Evolutionary conservation across 2,113 vertebrate species (phyloP), one percentile per base, ranked within the genome.

Genomic region (Rhegmatorhina hoffmannsi): DNA sequence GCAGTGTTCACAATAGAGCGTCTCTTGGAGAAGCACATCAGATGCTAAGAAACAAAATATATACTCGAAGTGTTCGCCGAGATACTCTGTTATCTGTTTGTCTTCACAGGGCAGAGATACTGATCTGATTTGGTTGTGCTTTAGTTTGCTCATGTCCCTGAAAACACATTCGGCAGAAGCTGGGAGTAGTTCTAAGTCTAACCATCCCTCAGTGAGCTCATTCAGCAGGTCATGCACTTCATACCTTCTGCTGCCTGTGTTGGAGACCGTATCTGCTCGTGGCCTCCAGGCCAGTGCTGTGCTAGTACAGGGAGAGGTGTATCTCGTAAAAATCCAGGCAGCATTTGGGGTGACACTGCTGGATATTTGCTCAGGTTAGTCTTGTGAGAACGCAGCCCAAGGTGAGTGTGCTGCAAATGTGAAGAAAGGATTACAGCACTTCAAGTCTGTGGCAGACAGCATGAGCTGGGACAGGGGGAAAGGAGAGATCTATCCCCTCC

Each of bases 321-420:
- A 33, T 55, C n/a, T 74, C 24, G 23, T 33, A 11, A 62, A 53
- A 55, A 84, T n/a, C 36, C 62, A 60, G 63, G 5, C 53, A 73
- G 38, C 25, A 7, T 64, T 72, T 64, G 49, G 19, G 73, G 17
- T 84, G 46, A 49, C 31, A 53, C 49, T 53, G 58, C 70, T 83
- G 64, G 21, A 1, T 70, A 8, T 79, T 67, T 68, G 74, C 40
- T 38, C 60, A 40, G 33, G 18, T 55, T 24, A 29, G 19, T 24
- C 28, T 21, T 19, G 28, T 5, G 21, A 75, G 28, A 76, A 31
- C 0, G 0, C n/a, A 49, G 28, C n/a, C 10, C 9, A 52, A 3
- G 62, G 28, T 72, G 70, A 79, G 66, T 53, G 23, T 50, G n/a
- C 84, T 81, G n/a, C 53, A 26, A 53, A 18, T 7, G 13, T 43